phyloP scores from a whole-genome alignment of 2,888 invertebrate genomes.

The Isoperla grammatica region DNA sequence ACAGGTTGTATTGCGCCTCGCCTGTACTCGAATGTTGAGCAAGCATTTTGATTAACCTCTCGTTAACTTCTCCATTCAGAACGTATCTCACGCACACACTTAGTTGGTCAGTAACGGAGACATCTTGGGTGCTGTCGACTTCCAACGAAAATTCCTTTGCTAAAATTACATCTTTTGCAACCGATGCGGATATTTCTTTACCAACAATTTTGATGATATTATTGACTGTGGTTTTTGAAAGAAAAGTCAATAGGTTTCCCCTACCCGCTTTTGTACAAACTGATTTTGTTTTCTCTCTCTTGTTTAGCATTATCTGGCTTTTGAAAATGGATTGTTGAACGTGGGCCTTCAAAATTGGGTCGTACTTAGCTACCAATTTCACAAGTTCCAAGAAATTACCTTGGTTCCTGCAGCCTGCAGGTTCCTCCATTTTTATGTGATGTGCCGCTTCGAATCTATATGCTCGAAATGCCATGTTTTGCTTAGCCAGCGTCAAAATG shows the following conservation, averaged over 20 bases:
- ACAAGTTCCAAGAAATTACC: conserved; percentile 15
- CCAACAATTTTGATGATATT: conserved; percentile 2
- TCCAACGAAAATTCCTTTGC: conserved; percentile 2
- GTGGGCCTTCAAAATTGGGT: conserved; percentile 6
- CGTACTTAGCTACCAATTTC: conserved; percentile 12
- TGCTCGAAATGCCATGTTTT: conserved; percentile 11
- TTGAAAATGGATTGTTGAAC: neutral
- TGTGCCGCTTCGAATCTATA: neutral
- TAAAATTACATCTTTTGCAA: conserved; percentile 1
- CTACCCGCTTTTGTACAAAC: neutral
- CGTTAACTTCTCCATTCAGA: neutral
- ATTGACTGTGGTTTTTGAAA: conserved; percentile 11
- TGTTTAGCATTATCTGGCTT: neutral
- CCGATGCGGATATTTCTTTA: neutral
- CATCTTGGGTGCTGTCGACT: conserved; percentile 12
- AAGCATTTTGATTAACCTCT: conserved; percentile 8
- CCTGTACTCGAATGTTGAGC: conserved; percentile 2
- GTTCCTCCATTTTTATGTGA: neutral
- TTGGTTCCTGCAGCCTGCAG: neutral
- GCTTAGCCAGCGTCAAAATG: conserved; percentile 1
- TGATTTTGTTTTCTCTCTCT: neutral
- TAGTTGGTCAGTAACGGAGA: conserved; percentile 10
- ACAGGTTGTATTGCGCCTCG: neutral
- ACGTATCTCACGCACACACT: conserved; percentile 10
- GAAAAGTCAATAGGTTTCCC: neutral